Conservation (phyloP, 2,113 vertebrate genomes). For the Cottus gobio region DNA sequence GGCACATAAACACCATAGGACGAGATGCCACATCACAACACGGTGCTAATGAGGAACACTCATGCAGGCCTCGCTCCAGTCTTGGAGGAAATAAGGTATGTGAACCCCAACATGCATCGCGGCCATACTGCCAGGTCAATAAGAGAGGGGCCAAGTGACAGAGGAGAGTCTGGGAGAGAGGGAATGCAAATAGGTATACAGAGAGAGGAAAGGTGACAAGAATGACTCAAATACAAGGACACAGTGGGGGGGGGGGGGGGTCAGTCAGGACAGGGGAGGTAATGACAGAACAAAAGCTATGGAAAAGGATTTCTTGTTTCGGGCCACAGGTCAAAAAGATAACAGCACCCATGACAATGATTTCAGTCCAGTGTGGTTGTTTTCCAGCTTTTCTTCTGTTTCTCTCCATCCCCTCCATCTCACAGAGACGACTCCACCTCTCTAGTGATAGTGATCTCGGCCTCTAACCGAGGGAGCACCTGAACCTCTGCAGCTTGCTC, state of each 20-base stretch:
- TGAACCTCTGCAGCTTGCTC: slow-evolving; percentile 35
- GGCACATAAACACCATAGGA: slow-evolving; percentile 73
- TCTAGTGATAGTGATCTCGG: slow-evolving; percentile 40
- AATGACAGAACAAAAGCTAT: slow-evolving; percentile 10
- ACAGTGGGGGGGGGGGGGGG: not conserved
- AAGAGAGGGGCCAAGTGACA: slow-evolving; percentile 1
- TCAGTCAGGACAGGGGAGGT: not conserved
- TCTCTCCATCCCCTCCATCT: slow-evolving; percentile 26
- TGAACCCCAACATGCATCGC: slow-evolving; percentile 64
- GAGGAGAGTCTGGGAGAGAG: slow-evolving; percentile 12
- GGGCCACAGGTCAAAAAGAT: not conserved
- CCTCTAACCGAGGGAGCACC: slow-evolving; percentile 53
- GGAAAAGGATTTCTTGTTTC: not conserved
- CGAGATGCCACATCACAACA: slow-evolving; percentile 60
- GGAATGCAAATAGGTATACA: not conserved
- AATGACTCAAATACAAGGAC: slow-evolving; percentile 29
- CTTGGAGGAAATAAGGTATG: slow-evolving; percentile 61
- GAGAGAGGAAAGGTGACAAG: not conserved
- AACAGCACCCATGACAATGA: slow-evolving; percentile 25
- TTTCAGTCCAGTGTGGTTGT: slow-evolving; percentile 34
- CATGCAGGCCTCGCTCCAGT: slow-evolving; percentile 69
- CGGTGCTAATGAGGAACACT: slow-evolving; percentile 66
- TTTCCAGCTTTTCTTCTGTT: slow-evolving; percentile 29
- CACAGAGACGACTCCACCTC: slow-evolving; percentile 86
- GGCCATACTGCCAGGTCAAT: slow-evolving; percentile 47